A percentile compares a stretch with the other conserved stretches of the same genome.
Evolutionary conservation across 2,888 invertebrate genomes (phyloP).

Genomic region (Dolichomitus sp.): DNA sequence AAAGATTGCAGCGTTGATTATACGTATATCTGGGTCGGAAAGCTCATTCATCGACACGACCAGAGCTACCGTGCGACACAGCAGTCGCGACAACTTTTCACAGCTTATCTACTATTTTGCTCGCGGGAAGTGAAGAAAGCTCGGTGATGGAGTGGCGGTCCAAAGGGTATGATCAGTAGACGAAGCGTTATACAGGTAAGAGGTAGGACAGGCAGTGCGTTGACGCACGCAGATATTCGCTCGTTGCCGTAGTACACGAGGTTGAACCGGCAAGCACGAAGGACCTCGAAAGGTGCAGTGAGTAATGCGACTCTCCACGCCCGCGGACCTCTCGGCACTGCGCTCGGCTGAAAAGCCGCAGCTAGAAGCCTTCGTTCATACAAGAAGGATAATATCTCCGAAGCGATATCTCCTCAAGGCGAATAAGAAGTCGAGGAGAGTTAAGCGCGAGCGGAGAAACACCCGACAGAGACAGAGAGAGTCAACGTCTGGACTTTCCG

Average conservation of each 20-base stretch:
- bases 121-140: slow-evolving; percentile 4
- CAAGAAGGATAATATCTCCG: slow-evolving; percentile 73
- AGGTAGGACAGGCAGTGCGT: slow-evolving; percentile 7
- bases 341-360: slow-evolving; percentile 50
- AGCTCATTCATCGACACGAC: background rate
- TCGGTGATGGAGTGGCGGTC: slow-evolving; percentile 8
- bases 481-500: slow-evolving; percentile 17
- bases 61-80: slow-evolving; percentile 9
- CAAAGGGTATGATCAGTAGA: background rate
- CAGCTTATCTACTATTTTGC: background rate
- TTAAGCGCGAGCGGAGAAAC: slow-evolving; percentile 6
- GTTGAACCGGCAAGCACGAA: background rate
- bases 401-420: slow-evolving; percentile 74
- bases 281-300: slow-evolving; percentile 51
- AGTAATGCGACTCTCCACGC: slow-evolving; percentile 67
- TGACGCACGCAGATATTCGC: slow-evolving; percentile 18
- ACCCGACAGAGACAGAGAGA: background rate
- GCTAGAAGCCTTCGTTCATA: slow-evolving; percentile 63
- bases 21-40: background rate
- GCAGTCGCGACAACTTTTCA: slow-evolving; percentile 14
- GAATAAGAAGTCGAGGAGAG: slow-evolving; percentile 64
- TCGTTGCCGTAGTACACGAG: background rate
- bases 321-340: slow-evolving; percentile 54
- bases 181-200: background rate
- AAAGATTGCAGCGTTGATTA: background rate